Evolutionary conservation across 2,797 vertebrate genomes (phyloP).

Genomic region (Acestrorhynchus altus): DNA sequence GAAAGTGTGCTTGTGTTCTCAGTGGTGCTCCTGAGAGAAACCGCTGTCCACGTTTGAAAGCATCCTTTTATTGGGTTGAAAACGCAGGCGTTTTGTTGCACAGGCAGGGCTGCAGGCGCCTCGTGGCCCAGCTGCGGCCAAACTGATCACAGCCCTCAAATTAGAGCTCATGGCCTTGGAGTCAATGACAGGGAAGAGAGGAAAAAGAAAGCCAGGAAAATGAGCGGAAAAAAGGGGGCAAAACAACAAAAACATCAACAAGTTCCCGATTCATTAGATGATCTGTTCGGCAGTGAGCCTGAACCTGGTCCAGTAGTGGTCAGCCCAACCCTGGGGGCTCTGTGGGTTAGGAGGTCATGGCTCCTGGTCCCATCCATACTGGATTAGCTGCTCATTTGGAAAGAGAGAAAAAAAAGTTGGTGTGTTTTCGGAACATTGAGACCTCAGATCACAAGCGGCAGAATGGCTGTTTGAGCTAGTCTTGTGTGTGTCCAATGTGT

Average conservation of each 20-base stretch:
- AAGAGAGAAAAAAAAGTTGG: conserved; percentile 34
- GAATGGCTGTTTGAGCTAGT: conserved; percentile 48
- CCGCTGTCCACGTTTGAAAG: conserved; percentile 50
- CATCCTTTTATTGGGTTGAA: conserved; percentile 55
- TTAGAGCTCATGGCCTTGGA: conserved; percentile 43
- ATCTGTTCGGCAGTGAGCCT: conserved; percentile 31
- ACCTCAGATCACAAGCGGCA: conserved; percentile 53
- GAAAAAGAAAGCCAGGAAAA: conserved; percentile 23
- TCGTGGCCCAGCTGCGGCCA: conserved; percentile 42
- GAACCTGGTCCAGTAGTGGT: conserved; percentile 21
- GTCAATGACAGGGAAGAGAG: conserved; percentile 24
- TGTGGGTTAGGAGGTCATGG: conserved; percentile 9
- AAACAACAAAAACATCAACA: conserved; percentile 56
- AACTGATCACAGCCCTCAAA: conserved; percentile 55
- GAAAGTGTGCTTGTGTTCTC: conserved; percentile 26
- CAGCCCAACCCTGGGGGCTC: conserved; percentile 16
- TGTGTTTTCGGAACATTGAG: conserved; percentile 53
- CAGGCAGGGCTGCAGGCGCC: conserved; percentile 52
- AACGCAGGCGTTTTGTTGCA: conserved; percentile 48
- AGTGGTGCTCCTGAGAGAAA: conserved; percentile 11
- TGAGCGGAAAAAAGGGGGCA: conserved; percentile 11
- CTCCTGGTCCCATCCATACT: conserved; percentile 17
- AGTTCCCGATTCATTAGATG: conserved; percentile 51
- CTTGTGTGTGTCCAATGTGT: conserved; percentile 45
- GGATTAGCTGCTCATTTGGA: conserved; percentile 50